A percentile compares a stretch with the other conserved stretches of the same genome.
Evolutionary conservation across 2,888 invertebrate genomes (phyloP).

Genomic region (Hybos culiciformis): DNA sequence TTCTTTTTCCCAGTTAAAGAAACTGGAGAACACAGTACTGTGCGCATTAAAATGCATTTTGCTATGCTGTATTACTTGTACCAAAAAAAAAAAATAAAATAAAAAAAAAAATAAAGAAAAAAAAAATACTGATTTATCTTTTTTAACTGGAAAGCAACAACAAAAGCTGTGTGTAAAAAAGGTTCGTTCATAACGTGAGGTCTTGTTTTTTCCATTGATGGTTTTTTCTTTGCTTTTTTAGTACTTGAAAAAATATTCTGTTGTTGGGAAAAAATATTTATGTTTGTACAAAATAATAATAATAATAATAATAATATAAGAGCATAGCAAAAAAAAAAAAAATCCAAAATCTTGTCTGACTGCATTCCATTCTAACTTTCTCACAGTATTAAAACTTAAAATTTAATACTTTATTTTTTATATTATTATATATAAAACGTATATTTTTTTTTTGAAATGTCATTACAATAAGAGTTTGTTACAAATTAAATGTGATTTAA

Average conservation of each 20-base stretch:
- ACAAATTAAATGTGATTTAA: no score
- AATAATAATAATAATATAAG: no score
- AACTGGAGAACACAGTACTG: background rate
- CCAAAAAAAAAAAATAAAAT: no score
- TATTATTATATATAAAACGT: no score
- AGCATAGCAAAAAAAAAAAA: no score
- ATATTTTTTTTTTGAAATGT: no score
- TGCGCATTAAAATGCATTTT: background rate
- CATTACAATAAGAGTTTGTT: no score
- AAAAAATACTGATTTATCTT: background rate
- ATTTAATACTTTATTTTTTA: no score
- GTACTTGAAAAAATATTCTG: constrained; percentile 1
- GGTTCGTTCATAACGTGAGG: constrained; percentile 11
- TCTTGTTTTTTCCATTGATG: constrained; percentile 11
- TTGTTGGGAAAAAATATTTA: constrained; percentile 3
- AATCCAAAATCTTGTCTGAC: constrained; percentile 32
- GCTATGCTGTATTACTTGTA: background rate
- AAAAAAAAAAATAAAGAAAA: no score
- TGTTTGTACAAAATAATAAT: no score
- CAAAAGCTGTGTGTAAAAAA: background rate
- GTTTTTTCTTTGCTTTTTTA: constrained; percentile 3
- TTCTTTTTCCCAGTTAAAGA: background rate
- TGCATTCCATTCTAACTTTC: constrained; percentile 37
- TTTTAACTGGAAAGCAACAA: background rate
- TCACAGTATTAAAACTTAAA: constrained; percentile 31